These are phyloP conservation scores for Monoplex corrugatus DNA, from an alignment of 2,888 invertebrate species.

Conservation along the genomic window DNA sequence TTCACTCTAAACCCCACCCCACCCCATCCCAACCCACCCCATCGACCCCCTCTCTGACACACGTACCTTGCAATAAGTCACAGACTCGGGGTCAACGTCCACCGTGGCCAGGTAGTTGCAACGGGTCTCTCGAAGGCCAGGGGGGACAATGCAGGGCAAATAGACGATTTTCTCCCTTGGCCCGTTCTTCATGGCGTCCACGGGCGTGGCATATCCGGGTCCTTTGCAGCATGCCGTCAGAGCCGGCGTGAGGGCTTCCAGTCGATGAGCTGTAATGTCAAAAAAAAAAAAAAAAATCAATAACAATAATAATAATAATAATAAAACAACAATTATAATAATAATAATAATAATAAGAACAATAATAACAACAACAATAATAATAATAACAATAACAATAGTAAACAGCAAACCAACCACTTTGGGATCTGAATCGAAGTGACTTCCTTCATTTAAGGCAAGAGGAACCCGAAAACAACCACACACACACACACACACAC, in stretches of 20 bases:
- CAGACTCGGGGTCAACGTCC: slow-evolving; percentile 93
- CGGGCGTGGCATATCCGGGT: slow-evolving; percentile 83
- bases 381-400: too few relatives aligned
- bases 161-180: slow-evolving; percentile 93
- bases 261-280: neutral
- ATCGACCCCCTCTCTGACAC: neutral
- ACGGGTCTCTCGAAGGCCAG: slow-evolving; percentile 82
- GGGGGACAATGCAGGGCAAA: slow-evolving; percentile 90
- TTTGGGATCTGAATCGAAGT: too few relatives aligned
- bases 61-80: slow-evolving; percentile 90
- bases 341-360: too few relatives aligned
- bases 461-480: too few relatives aligned
- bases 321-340: too few relatives aligned
- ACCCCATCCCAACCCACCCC: too few relatives aligned
- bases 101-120: slow-evolving; percentile 96
- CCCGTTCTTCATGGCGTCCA: slow-evolving; percentile 90
- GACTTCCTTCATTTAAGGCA: too few relatives aligned
- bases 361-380: too few relatives aligned
- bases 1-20: too few relatives aligned
- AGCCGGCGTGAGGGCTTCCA: neutral
- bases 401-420: too few relatives aligned
- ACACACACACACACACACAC: neutral
- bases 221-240: slow-evolving; percentile 75
- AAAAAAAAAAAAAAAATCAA: neutral
- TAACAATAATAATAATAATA: too few relatives aligned